Conservation (phyloP, 2,888 invertebrate species). For the Argyra leucocephala region DNA sequence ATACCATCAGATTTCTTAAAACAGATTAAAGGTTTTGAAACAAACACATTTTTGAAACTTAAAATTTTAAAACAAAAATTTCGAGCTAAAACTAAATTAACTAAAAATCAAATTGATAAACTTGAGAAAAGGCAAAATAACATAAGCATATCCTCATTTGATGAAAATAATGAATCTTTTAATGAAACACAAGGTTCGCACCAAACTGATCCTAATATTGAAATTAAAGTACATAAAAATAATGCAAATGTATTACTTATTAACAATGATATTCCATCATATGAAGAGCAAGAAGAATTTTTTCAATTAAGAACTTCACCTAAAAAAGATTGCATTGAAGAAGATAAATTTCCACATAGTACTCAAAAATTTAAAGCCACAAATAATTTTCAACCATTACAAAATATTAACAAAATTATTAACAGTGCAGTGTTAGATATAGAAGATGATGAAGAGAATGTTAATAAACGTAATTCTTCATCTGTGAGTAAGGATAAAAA, state of each 20-base stretch:
- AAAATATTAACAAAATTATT: neutral
- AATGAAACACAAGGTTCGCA: slow-evolving; percentile 14
- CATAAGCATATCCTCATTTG: neutral
- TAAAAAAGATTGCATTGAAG: slow-evolving; percentile 23
- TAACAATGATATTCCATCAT: slow-evolving; percentile 13
- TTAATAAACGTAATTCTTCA: neutral
- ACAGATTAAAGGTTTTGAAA: slow-evolving; percentile 53
- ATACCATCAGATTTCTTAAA: slow-evolving; percentile 54
- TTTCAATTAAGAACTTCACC: slow-evolving; percentile 11
- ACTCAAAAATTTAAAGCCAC: neutral
- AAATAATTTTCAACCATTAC: slow-evolving; percentile 13
- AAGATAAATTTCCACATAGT: neutral
- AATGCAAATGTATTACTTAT: no score
- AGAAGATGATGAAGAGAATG: neutral
- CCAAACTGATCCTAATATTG: no score
- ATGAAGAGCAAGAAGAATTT: slow-evolving; percentile 31
- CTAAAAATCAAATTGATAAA: slow-evolving; percentile 34
- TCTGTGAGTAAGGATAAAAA: neutral
- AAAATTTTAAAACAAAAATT: slow-evolving; percentile 52
- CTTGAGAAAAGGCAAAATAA: slow-evolving; percentile 8
- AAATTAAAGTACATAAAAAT: no score
- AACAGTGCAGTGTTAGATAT: neutral
- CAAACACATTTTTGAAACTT: slow-evolving; percentile 48
- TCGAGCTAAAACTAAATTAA: slow-evolving; percentile 47
- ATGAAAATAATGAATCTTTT: slow-evolving; percentile 21